A percentile compares a stretch with the other conserved stretches of the same genome.
phyloP scores from a whole-genome alignment of 2,797 vertebrate species.

The Eremophila alpestris region DNA sequence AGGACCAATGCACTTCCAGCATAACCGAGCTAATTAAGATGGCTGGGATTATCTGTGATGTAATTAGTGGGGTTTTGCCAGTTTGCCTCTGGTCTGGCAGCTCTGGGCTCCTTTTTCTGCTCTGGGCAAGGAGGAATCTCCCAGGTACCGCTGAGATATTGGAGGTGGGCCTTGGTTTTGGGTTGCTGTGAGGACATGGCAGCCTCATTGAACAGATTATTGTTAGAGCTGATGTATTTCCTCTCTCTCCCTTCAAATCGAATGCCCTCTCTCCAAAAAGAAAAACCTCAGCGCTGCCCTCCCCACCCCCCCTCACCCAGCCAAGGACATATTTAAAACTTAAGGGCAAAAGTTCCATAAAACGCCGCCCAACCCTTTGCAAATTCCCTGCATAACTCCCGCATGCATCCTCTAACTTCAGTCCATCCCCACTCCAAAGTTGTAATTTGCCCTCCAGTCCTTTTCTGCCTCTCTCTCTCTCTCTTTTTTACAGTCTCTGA shows the following conservation, averaged over 20 bases:
- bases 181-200: neutral
- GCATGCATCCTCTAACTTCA: constrained; percentile 17
- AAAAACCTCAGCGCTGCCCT: neutral
- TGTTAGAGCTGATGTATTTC: neutral
- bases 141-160: neutral
- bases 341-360: constrained; percentile 69
- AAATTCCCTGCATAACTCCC: constrained; percentile 66
- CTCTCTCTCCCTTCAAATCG: neutral
- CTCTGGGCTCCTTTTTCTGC: neutral
- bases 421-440: constrained; percentile 32
- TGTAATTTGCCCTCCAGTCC: constrained; percentile 52
- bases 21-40: neutral
- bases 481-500: constrained; percentile 22
- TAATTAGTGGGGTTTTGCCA: neutral
- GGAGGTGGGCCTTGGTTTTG: neutral
- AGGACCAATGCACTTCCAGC: neutral
- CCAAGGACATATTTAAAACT: constrained; percentile 67
- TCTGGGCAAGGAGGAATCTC: neutral
- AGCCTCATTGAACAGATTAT: neutral
- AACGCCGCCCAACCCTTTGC: constrained; percentile 31
- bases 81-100: neutral
- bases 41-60: neutral
- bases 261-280: neutral
- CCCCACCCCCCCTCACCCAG: constrained; percentile 8
- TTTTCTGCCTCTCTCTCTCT: neutral